These are phyloP conservation scores for Stomorhina lunata DNA, from an alignment of 2,888 invertebrate genomes.

Conservation along the genomic window DNA sequence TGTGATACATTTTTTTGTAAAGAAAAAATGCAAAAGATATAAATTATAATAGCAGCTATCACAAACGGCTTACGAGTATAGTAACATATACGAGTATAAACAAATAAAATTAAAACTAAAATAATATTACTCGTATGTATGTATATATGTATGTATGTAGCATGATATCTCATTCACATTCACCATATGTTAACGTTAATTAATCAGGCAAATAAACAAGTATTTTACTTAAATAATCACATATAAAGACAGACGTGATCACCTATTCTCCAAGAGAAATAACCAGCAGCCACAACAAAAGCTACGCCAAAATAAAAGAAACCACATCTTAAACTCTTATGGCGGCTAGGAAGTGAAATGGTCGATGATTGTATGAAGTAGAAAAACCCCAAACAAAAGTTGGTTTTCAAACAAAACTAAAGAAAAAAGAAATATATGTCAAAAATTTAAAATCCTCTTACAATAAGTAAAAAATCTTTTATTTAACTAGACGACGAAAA, in stretches of 20 bases:
- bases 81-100: background rate
- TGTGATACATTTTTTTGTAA: slow-evolving; percentile 42
- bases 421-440: slow-evolving; percentile 57
- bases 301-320: slow-evolving; percentile 25
- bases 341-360: slow-evolving; percentile 62
- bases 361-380: no score
- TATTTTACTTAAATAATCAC: slow-evolving; percentile 60
- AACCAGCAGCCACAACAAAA: slow-evolving; percentile 34
- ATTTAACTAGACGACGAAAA: no score
- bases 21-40: slow-evolving; percentile 5
- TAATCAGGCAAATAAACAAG: slow-evolving; percentile 66
- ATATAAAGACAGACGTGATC: slow-evolving; percentile 20
- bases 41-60: slow-evolving; percentile 8
- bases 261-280: slow-evolving; percentile 3
- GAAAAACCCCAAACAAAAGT: slow-evolving; percentile 15
- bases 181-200: slow-evolving; percentile 65
- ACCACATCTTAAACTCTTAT: slow-evolving; percentile 51
- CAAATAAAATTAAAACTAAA: slow-evolving; percentile 47
- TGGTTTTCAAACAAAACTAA: background rate
- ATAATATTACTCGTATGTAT: no score
- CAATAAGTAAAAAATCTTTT: slow-evolving; percentile 6
- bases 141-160: no score
- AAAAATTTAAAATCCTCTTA: slow-evolving; percentile 49
- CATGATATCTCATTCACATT: slow-evolving; percentile 57
- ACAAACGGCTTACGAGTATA: no score